Conservation (phyloP, 2,888 invertebrate species). For the Endotricha flammealis region DNA sequence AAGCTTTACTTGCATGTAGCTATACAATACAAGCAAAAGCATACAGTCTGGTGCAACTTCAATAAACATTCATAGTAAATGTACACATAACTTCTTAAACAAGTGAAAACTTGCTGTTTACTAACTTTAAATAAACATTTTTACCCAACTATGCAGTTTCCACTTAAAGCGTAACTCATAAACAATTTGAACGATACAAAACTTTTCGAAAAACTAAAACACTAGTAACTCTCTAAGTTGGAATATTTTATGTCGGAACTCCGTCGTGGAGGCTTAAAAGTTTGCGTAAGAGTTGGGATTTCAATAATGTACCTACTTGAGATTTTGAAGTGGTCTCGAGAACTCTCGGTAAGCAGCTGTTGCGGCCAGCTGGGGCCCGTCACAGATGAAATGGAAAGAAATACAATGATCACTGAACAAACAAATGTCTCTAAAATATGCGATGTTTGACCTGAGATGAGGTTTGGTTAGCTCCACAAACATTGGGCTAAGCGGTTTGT, state of each 20-base stretch:
- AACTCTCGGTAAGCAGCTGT: conserved; percentile 51
- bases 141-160: neutral
- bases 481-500: conserved; percentile 41
- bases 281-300: conserved; percentile 26
- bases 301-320: conserved; percentile 29
- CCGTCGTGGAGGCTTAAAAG: conserved; percentile 28
- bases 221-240: conserved; percentile 5
- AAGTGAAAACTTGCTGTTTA: too few species aligned
- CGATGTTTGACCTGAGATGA: conserved; percentile 39
- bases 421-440: conserved; percentile 47
- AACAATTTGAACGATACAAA: neutral
- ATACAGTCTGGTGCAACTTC: too few species aligned
- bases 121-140: neutral
- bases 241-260: conserved; percentile 27
- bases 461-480: conserved; percentile 50
- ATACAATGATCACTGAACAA: conserved; percentile 52
- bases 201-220: conserved; percentile 2
- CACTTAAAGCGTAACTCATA: neutral
- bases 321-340: conserved; percentile 34
- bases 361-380: conserved; percentile 53
- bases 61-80: too few species aligned
- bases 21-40: too few species aligned
- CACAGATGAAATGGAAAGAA: conserved; percentile 43
- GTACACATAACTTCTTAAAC: too few species aligned
- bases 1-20: too few species aligned